phyloP scores from a whole-genome alignment of 1,140 invertebrate species.

The Pygmarrhopalites habei region DNA sequence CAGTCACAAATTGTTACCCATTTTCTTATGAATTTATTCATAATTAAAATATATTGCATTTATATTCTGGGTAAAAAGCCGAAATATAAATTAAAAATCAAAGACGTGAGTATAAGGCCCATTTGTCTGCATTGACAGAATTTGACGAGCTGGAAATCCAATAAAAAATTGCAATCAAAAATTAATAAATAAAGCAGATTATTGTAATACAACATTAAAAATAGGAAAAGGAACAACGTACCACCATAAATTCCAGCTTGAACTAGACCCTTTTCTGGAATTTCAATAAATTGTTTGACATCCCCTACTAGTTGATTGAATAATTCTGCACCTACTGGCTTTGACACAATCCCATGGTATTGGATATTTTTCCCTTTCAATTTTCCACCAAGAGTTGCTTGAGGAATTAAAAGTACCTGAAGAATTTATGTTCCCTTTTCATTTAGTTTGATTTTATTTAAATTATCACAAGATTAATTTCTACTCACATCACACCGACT shows the following conservation, averaged over 20 bases:
- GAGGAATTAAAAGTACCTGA: slow-evolving; percentile 48
- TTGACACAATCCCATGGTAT: slow-evolving; percentile 47
- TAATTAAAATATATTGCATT: too few species aligned
- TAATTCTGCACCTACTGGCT: slow-evolving; percentile 43
- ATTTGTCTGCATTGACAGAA: slow-evolving; percentile 46
- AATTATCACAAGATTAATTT: too few species aligned
- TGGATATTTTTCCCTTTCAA: slow-evolving; percentile 47
- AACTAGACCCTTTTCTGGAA: slow-evolving; percentile 35
- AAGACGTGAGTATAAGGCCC: slow-evolving; percentile 48
- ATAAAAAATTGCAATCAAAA: too few species aligned
- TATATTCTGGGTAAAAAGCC: too few species aligned
- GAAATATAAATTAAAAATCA: slow-evolving; percentile 40
- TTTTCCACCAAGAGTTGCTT: slow-evolving; percentile 48
- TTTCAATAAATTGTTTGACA: slow-evolving; percentile 34
- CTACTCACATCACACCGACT: slow-evolving; percentile 45
- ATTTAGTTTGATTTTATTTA: too few species aligned
- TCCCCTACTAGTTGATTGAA: slow-evolving; percentile 43
- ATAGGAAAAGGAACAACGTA: too few species aligned
- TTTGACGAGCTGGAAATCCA: too few species aligned
- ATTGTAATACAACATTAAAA: too few species aligned
- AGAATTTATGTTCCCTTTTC: too few species aligned
- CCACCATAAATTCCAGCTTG: slow-evolving; percentile 46
- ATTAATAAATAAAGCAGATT: too few species aligned
- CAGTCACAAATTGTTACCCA: too few species aligned
- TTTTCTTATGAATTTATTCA: too few species aligned